Base-by-base conservation (phyloP, 2,888 invertebrate genomes). In the Perizoma flavofasciatum region DNA sequence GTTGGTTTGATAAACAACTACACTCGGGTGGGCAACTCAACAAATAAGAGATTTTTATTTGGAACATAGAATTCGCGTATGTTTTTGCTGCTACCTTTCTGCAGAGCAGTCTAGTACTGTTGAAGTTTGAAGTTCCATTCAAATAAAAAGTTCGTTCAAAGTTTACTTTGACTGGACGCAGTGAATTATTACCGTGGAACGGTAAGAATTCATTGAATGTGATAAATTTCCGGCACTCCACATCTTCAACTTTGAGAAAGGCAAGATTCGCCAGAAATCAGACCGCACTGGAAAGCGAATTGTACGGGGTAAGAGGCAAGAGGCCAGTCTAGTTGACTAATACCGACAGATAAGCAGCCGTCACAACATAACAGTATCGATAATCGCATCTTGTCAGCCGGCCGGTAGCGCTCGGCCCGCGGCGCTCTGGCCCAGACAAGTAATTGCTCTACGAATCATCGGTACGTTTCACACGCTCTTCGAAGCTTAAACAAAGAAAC, bases 321-420 rank as follows among this genome's bases (percentile, higher is more conserved):
- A 80, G 78, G 82, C 79, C 81, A 78, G 76, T 77, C 78, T 78
- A 81, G 83, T 81, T 51, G 50, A 50, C 56, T 55, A 56, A 59
- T 61, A 65, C 81, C 79, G 79, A 78, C 72, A 83, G 86, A 85
- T 85, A 85, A 84, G 77, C 78, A 77, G 76, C 82, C 82, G 85
- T 86, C 87, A 87, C 83, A 86, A 84, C 83, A 84, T 86, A 88
- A 86, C 86, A 82, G 88, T 85, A 85, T 82, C 87, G 81, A 81
- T 85, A 86, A 88, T 85, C 84, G 81, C 85, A 86, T 87, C 86
- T 85, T 80, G 82, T 78, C 83, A 82, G 75, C 72, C 77, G 72
- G 75, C 73, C 83, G 79, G 86, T 82, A 83, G 86, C 88, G 72
- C 68, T 71, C 81, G 79, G 79, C 75, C 63, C 45, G 64, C 66